Evolutionary conservation across 2,888 invertebrate species (phyloP), one percentile per base, ranked within the genome.

Genomic region (Leucozona laternaria): DNA sequence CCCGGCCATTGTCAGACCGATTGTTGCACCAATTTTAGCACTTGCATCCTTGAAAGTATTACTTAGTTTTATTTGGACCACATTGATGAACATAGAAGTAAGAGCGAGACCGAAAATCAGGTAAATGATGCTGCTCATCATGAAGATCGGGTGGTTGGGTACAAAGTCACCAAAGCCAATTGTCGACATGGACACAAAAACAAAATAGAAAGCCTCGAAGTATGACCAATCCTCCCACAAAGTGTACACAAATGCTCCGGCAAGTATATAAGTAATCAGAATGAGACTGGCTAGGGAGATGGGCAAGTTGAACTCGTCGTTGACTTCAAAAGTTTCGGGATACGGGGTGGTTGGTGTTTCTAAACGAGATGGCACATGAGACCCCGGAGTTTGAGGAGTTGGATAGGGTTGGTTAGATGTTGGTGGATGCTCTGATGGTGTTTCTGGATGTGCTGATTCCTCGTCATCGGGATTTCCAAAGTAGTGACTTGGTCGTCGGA

Each of bases 41-140:
- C 96, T 97, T 0, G 97, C 97, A 88, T 96, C 95, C 89, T 95
- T 95, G 90, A 97, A 97, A 1, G 97, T 97, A 91, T 97, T 95
- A 58, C 96, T 96, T 55, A 95, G 89, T 91, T 95, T 95, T 57
- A 96, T 96, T 93, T 98, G 98, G 0, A 98, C 97, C 17, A 99
- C 98, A 90, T 98, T 98, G 90, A 99, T 97, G 92, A 98, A 97
- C 98, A 99, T 98, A 88, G 98, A 98, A 68, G 98, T 98, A 22
- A 99, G 93, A 0, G 99, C 97, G 81, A 99, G 93, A 8, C 99
- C 99, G 90, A 99, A 97, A 25, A 99, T 96, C 76, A 99, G 93
- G 91, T 99, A 98, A 60, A 98, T 94, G 89, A 98, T 98, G 45
- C 98, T 97, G 75, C 96, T 95, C 94, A 99, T 96, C 95, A 99